A percentile compares a stretch with the other conserved stretches of the same genome.
Conservation (phyloP, 2,113 vertebrate species). For the Octodon degus region DNA sequence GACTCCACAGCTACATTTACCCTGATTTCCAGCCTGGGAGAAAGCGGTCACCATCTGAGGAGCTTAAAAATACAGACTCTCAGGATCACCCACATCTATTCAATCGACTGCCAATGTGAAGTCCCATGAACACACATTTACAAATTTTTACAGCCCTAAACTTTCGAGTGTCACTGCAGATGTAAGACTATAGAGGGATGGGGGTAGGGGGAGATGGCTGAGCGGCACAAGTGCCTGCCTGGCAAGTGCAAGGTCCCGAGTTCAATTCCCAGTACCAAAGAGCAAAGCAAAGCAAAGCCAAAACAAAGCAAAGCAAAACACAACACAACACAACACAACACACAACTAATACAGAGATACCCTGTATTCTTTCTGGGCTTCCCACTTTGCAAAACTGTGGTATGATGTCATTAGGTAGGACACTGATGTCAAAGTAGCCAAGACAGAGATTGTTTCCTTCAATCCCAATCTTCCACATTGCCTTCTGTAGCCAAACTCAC, state of each 20-base stretch:
- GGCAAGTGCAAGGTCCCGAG: too few relatives aligned
- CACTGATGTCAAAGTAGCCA: neutral
- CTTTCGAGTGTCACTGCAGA: neutral
- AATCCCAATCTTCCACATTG: neutral
- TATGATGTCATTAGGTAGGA: neutral
- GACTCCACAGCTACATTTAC: neutral
- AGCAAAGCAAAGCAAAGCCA: too few relatives aligned
- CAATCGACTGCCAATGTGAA: neutral
- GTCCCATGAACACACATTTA: neutral
- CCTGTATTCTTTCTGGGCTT: neutral
- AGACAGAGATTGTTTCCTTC: neutral
- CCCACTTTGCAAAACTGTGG: neutral
- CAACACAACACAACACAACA: too few relatives aligned
- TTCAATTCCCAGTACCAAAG: too few relatives aligned
- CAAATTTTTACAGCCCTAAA: neutral
- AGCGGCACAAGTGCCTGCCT: too few relatives aligned
- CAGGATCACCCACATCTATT: neutral
- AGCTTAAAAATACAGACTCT: constrained; percentile 1
- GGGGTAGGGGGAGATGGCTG: too few relatives aligned
- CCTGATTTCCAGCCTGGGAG: neutral
- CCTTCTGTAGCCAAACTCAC: neutral
- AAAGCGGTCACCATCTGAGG: neutral
- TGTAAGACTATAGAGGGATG: neutral
- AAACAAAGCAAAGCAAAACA: too few relatives aligned
- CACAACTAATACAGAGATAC: neutral